Conservation (phyloP, 1,140 invertebrate species). For the Diachasma alloeum region DNA sequence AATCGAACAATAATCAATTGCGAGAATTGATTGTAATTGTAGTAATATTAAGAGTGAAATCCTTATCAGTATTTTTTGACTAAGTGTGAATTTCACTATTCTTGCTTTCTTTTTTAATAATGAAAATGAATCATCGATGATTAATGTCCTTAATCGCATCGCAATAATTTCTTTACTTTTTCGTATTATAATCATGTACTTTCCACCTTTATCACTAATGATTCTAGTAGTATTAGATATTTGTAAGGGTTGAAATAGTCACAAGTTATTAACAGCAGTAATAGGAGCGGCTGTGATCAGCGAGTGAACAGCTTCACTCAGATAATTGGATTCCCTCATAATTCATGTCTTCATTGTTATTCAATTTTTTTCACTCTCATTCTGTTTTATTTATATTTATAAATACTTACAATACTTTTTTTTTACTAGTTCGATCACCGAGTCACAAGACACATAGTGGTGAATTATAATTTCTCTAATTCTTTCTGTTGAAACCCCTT, state of each 20-base stretch:
- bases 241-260: conserved; percentile 4
- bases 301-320: background rate
- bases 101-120: background rate
- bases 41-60: background rate
- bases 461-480: conserved; percentile 31
- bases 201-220: conserved; percentile 7
- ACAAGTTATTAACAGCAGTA: conserved; percentile 16
- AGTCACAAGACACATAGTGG: conserved; percentile 38
- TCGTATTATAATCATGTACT: background rate
- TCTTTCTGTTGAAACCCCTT: background rate
- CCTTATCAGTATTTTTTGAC: background rate
- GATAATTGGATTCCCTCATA: background rate
- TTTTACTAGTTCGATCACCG: conserved; percentile 35
- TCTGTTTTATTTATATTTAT: background rate
- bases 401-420: conserved; percentile 21
- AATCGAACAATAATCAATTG: background rate
- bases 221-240: conserved; percentile 11
- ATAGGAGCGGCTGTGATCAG: conserved; percentile 1
- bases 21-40: background rate
- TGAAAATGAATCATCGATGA: background rate
- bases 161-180: background rate
- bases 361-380: background rate
- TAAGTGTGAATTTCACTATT: background rate
- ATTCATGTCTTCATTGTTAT: background rate
- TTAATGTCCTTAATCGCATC: background rate